Percentiles rank a stretch among this genome's conserved stretches.
phyloP scores from a whole-genome alignment of 2,113 vertebrate species.

The Gyps fulvus region DNA sequence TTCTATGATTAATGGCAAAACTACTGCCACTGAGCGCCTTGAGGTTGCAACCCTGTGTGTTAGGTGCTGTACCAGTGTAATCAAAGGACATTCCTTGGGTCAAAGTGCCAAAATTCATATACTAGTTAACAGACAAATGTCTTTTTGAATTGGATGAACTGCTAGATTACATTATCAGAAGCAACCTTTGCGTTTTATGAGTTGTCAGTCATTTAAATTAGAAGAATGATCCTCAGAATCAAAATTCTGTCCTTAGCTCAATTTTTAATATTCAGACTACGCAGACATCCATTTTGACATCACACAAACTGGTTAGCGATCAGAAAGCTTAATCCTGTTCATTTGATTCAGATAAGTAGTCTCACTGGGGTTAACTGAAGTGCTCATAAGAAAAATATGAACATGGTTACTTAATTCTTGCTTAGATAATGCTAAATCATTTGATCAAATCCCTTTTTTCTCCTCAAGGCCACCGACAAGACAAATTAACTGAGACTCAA shows the following conservation, averaged over 20 bases:
- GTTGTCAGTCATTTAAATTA: background rate
- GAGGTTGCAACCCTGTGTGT: background rate
- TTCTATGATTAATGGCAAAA: background rate
- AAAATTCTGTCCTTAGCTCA: background rate
- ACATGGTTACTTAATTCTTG: background rate
- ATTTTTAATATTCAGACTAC: background rate
- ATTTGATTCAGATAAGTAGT: background rate
- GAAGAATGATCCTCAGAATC: background rate
- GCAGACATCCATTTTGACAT: background rate
- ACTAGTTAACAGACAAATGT: background rate
- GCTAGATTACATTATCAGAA: background rate
- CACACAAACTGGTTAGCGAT: background rate
- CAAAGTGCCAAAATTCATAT: background rate
- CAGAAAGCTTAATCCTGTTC: background rate
- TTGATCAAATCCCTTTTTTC: background rate
- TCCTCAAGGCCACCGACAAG: background rate
- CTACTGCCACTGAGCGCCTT: background rate
- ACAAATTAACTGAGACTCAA: background rate
- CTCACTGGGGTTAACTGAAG: background rate
- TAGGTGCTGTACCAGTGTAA: background rate
- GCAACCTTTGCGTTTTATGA: background rate
- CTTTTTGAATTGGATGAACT: background rate
- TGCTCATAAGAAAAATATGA: background rate
- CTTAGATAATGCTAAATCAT: background rate
- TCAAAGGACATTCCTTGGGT: background rate